Conservation (phyloP, 2,113 vertebrate species). For the Artemisiospiza belli region DNA sequence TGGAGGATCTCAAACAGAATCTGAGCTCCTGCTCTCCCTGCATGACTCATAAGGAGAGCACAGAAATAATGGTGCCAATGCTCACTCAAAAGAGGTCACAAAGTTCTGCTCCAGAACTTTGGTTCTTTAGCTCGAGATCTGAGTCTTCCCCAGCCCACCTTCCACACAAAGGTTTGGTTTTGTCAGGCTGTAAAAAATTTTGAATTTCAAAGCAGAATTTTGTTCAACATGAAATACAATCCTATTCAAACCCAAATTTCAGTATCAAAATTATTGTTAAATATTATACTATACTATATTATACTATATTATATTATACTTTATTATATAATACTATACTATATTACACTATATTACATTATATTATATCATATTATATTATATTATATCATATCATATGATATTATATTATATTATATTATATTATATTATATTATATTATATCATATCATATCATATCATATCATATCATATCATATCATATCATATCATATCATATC, state of each 20-base stretch:
- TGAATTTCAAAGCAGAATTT: not conserved
- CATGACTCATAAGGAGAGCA: not conserved
- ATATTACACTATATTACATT: no score
- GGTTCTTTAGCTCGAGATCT: not conserved
- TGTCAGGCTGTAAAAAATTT: not conserved
- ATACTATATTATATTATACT: no score
- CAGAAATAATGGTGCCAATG: not conserved
- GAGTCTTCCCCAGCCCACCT: not conserved
- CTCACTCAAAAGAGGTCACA: not conserved
- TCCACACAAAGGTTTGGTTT: not conserved
- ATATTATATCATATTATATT: no score
- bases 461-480: no score
- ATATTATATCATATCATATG: no score
- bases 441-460: no score
- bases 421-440: no score
- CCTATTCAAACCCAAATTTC: not conserved
- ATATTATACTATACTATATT: not conserved
- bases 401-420: no score
- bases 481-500: no score
- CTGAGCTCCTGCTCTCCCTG: not conserved
- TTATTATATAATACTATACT: no score
- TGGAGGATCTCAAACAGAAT: conserved; percentile 2
- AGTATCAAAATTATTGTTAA: not conserved
- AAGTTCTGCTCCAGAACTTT: not conserved
- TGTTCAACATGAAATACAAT: not conserved